A percentile compares a stretch with the other conserved stretches of the same genome.
phyloP scores from a whole-genome alignment of 2,113 vertebrate species.

The Pelusios castaneus region DNA sequence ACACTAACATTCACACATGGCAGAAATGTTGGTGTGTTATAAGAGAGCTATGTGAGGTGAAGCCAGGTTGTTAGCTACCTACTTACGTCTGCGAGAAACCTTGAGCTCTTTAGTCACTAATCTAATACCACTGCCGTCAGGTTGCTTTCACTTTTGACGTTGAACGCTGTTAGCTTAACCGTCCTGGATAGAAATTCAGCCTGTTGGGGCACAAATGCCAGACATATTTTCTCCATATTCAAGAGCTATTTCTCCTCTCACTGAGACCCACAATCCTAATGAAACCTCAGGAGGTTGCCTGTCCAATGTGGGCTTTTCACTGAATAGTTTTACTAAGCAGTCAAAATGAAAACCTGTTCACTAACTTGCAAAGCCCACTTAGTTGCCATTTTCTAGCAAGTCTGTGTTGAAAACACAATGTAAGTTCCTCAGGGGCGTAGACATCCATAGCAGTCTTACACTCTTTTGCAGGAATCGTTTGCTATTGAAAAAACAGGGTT shows the following conservation, averaged over 20 bases:
- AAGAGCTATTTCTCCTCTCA: background rate
- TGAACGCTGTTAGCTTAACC: background rate
- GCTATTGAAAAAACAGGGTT: background rate
- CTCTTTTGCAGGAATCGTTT: background rate
- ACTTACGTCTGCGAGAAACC: background rate
- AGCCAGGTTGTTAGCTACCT: background rate
- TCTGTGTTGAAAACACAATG: background rate
- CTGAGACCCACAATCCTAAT: background rate
- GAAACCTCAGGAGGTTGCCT: fast-evolving
- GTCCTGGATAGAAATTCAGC: background rate
- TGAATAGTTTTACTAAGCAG: background rate
- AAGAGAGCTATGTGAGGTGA: background rate
- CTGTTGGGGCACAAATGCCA: fast-evolving
- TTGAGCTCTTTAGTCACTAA: background rate
- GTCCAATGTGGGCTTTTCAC: background rate
- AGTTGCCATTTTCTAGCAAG: background rate
- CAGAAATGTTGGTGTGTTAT: background rate
- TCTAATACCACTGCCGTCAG: background rate
- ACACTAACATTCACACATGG: fast-evolving
- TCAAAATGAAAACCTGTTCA: background rate
- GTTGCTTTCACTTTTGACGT: background rate
- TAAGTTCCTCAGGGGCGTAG: background rate
- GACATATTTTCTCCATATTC: background rate
- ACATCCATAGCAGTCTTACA: background rate
- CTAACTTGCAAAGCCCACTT: background rate